Evolutionary conservation across 2,113 vertebrate genomes (phyloP).

Genomic region (Polyodon spathula): DNA sequence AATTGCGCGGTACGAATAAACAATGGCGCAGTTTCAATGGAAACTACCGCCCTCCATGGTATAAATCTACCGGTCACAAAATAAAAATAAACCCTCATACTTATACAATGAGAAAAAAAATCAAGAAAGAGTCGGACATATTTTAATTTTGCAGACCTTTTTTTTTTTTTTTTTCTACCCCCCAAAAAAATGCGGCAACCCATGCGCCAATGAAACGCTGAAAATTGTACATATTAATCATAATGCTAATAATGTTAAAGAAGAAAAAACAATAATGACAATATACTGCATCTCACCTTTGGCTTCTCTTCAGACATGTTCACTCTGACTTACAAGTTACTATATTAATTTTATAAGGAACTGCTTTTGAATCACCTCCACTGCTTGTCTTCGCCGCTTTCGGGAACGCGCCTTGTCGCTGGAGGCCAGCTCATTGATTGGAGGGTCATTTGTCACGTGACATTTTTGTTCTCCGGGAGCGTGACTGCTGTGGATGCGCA

Average conservation of each 20-base stretch:
- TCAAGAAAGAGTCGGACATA: too few species aligned
- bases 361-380: conserved; percentile 45
- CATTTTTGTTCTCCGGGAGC: conserved; percentile 38
- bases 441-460: conserved; percentile 47
- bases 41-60: not conserved
- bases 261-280: not conserved
- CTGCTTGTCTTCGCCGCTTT: conserved; percentile 55
- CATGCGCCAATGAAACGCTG: not conserved
- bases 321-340: conserved; percentile 23
- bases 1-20: conserved; percentile 33
- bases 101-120: too few species aligned
- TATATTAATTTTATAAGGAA: conserved; percentile 21
- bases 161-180: not conserved
- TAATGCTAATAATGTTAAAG: not conserved
- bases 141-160: too few species aligned
- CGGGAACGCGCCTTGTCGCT: conserved; percentile 63
- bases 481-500: conserved; percentile 44
- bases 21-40: conserved; percentile 44
- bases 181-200: not conserved
- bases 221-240: not conserved
- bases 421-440: conserved; percentile 48
- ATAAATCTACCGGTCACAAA: too few species aligned
- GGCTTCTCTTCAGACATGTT: conserved; percentile 88
- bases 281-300: conserved; percentile 60
- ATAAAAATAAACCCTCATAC: too few species aligned